Conservation (phyloP, 2,888 invertebrate species). For the Busseola fusca region DNA sequence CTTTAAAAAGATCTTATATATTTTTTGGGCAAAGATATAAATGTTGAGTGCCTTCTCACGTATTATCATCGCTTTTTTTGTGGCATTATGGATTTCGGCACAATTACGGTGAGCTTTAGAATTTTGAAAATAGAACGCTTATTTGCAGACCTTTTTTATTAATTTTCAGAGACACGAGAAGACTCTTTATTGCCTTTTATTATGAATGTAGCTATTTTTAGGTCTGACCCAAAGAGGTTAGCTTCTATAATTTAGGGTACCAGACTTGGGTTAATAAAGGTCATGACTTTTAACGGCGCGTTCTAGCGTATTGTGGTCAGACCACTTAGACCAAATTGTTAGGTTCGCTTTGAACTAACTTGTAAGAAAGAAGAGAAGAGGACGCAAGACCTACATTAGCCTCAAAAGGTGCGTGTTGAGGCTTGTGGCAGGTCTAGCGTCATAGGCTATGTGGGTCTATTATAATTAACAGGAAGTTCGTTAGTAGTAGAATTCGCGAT, state of each 20-base stretch:
- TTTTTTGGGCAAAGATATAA: constrained; percentile 35
- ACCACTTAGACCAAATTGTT: constrained; percentile 28
- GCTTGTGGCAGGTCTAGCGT: constrained; percentile 2
- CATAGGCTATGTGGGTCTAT: background rate
- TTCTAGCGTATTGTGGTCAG: constrained; percentile 35
- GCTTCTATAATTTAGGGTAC: constrained; percentile 24
- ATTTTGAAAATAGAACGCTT: constrained; percentile 25
- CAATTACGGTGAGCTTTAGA: background rate
- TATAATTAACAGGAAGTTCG: background rate
- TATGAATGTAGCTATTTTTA: constrained; percentile 21
- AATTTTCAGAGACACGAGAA: constrained; percentile 4
- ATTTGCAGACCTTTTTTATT: constrained; percentile 1
- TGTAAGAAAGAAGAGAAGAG: too few species aligned
- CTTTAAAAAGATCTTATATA: constrained; percentile 53
- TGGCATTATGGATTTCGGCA: background rate
- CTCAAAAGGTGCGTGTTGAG: background rate
- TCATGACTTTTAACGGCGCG: constrained; percentile 35
- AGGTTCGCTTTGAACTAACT: constrained; percentile 21
- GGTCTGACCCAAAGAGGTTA: constrained; percentile 17
- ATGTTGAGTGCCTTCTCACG: constrained; percentile 28
- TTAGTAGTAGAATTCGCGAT: background rate
- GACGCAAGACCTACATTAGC: too few species aligned
- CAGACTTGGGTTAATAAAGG: constrained; percentile 40
- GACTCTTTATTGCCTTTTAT: constrained; percentile 9
- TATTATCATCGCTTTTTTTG: background rate